Percentiles rank a stretch among this genome's conserved stretches.
These are phyloP conservation scores for Sitta europaea DNA, from an alignment of 2,113 vertebrate genomes.

Conservation along the genomic window DNA sequence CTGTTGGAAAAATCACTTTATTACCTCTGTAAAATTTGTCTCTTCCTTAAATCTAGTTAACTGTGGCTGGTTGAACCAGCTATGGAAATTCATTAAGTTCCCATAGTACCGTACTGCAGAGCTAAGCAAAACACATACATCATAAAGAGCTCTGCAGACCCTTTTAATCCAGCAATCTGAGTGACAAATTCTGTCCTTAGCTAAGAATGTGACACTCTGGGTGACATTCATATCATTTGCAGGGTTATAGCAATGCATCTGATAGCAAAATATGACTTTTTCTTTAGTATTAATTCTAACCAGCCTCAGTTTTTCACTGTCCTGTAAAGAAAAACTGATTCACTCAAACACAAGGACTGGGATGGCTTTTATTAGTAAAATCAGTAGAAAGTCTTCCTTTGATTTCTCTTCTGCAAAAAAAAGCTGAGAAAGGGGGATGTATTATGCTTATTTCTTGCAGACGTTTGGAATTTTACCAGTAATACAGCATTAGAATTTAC, in stretches of 20 bases:
- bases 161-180: not conserved
- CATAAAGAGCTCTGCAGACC: not conserved
- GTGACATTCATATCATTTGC: not conserved
- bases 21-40: not conserved
- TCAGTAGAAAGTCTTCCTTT: not conserved
- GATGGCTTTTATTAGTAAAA: not conserved
- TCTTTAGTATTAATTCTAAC: not conserved
- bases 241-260: not conserved
- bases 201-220: not conserved
- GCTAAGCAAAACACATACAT: not conserved
- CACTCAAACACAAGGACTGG: not conserved
- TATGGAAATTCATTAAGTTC: not conserved
- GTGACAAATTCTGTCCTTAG: not conserved
- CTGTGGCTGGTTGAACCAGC: not conserved
- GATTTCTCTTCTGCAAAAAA: not conserved
- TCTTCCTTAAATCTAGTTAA: not conserved
- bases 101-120: not conserved
- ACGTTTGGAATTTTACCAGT: not conserved
- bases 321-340: not conserved
- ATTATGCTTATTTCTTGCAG: not conserved
- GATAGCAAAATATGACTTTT: not conserved
- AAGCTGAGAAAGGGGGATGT: rapidly evolving
- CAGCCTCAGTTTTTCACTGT: not conserved
- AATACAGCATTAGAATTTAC: not conserved
- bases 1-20: not conserved